Percentiles rank a stretch among this genome's conserved stretches.
Conservation (phyloP, 64 coral and sea anemone genomes). For the Montipora cactus region DNA sequence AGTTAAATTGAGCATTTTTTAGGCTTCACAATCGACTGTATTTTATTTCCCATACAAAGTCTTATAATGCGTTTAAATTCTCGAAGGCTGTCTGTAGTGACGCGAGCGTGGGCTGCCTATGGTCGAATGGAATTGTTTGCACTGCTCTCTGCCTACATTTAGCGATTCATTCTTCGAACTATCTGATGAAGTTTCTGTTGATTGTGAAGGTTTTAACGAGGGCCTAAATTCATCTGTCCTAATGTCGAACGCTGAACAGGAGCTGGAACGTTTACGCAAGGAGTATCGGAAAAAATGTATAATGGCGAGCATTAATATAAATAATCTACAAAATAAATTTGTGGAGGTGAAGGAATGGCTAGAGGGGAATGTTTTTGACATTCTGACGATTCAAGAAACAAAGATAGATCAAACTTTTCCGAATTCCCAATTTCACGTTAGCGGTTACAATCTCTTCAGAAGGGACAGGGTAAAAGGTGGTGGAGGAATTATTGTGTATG, state of each 20-base stretch:
- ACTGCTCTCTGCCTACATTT: not conserved
- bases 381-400: not conserved
- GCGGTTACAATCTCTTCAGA: constrained; percentile 34
- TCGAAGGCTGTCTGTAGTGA: no score
- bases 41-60: no score
- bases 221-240: not conserved
- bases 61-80: no score
- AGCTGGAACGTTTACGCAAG: no score
- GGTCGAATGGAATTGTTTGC: not conserved
- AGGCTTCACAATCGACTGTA: no score
- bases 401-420: not conserved
- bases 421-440: constrained; percentile 49
- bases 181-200: not conserved
- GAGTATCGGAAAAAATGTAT: no score
- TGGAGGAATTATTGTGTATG: constrained; percentile 46
- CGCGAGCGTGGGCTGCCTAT: no score
- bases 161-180: not conserved
- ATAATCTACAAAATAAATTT: not conserved
- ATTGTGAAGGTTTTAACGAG: not conserved
- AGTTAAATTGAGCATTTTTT: no score
- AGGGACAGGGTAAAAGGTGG: constrained; percentile 69
- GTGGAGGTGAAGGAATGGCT: no score
- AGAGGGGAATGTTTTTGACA: not conserved
- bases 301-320: not conserved
- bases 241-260: not conserved